Conservation (phyloP, 23 tunicate species). For the Halocynthia aurantium region DNA sequence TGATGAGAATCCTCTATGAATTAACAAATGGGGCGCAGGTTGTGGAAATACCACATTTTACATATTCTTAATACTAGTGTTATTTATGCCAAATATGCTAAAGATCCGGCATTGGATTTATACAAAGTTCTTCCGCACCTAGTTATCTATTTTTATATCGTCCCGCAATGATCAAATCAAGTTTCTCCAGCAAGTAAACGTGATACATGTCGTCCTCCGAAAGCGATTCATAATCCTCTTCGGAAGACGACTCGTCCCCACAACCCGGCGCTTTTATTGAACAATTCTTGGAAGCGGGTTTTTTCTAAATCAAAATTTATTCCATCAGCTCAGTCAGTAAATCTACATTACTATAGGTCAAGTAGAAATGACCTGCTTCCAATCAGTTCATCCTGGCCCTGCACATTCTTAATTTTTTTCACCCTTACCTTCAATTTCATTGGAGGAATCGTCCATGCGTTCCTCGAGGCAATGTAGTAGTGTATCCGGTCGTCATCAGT, state of each 20-base stretch:
- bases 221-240: conserved; percentile 71
- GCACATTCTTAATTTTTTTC: background rate
- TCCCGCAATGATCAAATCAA: conserved; percentile 77
- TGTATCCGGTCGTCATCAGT: conserved; percentile 52
- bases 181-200: conserved; percentile 71
- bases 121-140: conserved; percentile 20
- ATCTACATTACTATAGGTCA: background rate
- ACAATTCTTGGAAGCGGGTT: conserved; percentile 11
- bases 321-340: background rate
- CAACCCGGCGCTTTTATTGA: conserved; percentile 12
- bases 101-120: background rate
- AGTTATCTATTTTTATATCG: conserved; percentile 33
- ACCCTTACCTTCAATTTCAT: conserved; percentile 31
- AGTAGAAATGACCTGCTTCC: conserved; percentile 1
- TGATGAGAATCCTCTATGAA: too few species aligned
- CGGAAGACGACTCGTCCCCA: conserved; percentile 41
- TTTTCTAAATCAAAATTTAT: conserved; percentile 3
- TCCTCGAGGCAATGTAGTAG: conserved; percentile 44
- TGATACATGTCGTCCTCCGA: conserved; percentile 91
- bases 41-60: too few species aligned
- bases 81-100: too few species aligned
- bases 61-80: too few species aligned
- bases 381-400: background rate
- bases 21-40: too few species aligned
- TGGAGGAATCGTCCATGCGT: conserved; percentile 61